These are phyloP conservation scores for Palythoa grandiflora DNA, from an alignment of 92 coral and sea anemone species.

Conservation along the genomic window DNA sequence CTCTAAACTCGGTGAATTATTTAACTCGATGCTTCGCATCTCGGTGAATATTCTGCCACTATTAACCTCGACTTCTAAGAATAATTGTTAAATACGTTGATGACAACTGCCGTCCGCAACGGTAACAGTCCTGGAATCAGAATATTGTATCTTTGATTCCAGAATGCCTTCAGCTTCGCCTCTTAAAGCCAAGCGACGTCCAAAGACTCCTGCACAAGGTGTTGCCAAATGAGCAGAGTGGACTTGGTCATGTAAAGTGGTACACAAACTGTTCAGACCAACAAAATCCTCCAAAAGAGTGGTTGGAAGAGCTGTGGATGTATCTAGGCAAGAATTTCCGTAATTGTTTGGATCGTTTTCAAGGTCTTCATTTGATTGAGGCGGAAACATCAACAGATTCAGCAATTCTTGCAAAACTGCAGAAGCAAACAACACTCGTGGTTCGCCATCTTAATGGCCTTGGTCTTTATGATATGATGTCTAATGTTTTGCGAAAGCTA, in stretches of 20 bases:
- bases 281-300: slow-evolving; percentile 71
- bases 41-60: too few relatives aligned
- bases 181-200: slow-evolving; percentile 60
- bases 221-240: slow-evolving; percentile 67
- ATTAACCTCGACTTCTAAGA: too few relatives aligned
- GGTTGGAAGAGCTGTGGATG: slow-evolving; percentile 84
- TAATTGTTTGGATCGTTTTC: slow-evolving; percentile 46
- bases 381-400: slow-evolving; percentile 31
- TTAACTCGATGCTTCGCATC: too few relatives aligned
- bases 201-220: slow-evolving; percentile 58
- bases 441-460: slow-evolving; percentile 45
- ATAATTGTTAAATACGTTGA: too few relatives aligned
- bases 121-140: not conserved
- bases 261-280: slow-evolving; percentile 41
- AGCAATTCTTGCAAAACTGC: slow-evolving; percentile 60
- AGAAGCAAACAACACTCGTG: slow-evolving; percentile 53
- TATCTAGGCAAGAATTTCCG: slow-evolving; percentile 70
- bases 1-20: too few relatives aligned
- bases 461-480: slow-evolving; percentile 33
- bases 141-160: not conserved
- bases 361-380: slow-evolving; percentile 77
- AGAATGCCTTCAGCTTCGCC: slow-evolving; percentile 74
- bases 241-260: slow-evolving; percentile 65
- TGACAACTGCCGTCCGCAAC: not conserved
- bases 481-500: slow-evolving; percentile 40